Percentiles rank a stretch among this genome's conserved stretches.
Evolutionary conservation across 2,113 vertebrate species (phyloP).

Genomic region (Pleuronectes platessa): DNA sequence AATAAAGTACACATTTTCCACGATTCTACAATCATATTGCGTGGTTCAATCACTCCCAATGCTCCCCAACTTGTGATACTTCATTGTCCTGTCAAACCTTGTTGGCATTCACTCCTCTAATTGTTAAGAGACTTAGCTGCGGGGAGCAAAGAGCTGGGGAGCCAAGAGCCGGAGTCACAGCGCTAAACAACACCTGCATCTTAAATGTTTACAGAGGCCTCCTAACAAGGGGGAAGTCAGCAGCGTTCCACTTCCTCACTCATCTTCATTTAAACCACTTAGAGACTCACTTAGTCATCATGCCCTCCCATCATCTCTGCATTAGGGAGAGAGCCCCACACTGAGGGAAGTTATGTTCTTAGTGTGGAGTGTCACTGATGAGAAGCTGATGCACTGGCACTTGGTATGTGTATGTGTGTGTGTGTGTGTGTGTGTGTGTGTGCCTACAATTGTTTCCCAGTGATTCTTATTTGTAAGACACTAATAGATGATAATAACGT

Average conservation of each 20-base stretch:
- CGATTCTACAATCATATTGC: no score
- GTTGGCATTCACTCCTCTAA: slow-evolving; percentile 4
- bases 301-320: slow-evolving; percentile 46
- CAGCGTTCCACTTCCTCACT: slow-evolving; percentile 72
- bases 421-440: not conserved
- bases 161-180: slow-evolving; percentile 3
- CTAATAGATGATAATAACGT: not conserved
- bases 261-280: slow-evolving; percentile 81
- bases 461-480: not conserved
- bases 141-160: not conserved
- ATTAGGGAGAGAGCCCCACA: slow-evolving; percentile 27
- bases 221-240: slow-evolving; percentile 31
- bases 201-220: slow-evolving; percentile 64
- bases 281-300: slow-evolving; percentile 43
- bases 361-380: slow-evolving; percentile 39
- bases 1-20: no score
- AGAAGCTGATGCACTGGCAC: slow-evolving; percentile 30
- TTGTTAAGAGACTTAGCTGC: slow-evolving; percentile 2
- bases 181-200: slow-evolving; percentile 59
- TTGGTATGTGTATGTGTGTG: not conserved
- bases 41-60: not conserved
- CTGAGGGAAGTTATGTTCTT: slow-evolving; percentile 26
- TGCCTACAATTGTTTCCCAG: not conserved
- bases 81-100: not conserved
- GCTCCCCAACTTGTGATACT: not conserved